Base-by-base conservation (phyloP, 1,140 invertebrate species). In the Heliothis subflexa region DNA sequence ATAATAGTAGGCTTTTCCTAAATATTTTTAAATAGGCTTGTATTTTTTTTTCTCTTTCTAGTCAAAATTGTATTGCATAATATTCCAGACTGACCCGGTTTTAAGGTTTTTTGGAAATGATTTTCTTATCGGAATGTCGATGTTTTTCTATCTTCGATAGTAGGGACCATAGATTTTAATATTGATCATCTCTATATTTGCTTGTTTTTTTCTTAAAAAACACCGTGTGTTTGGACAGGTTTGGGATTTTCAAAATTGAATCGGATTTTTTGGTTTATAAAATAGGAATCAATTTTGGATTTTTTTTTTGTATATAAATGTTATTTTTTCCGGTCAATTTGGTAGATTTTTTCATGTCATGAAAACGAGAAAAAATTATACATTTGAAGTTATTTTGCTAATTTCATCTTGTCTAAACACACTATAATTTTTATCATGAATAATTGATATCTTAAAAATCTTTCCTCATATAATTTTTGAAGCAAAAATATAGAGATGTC, bases 121-220 rank as follows among this genome's bases (percentile, higher is more conserved):
- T 88, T 87, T n/a, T 80, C 83, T 81, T 85, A 82, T 88, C 40
- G 71, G 28, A 72, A 85, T 88, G 88, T 88, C 85, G 84, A 87
- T 88, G 82, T 91, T 91, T 88, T 85, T 86, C 86, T 83, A 73
- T 80, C 78, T 89, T 87, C 81, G 84, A 90, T 79, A 85, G 89
- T 92, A 92, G 91, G 91, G 91, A 92, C 91, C 91, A 93, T 93
- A 93, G 91, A 88, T 73, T 64, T 82, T 76, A 84, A 75, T 78
- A 71, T 76, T 64, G 70, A 83, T 76, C 81, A 80, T 87, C 83
- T 86, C 77, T 89, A 82, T 89, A 86, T 86, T 87, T 90, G 85
- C 86, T 88, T 86, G 79, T 61, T 74, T 33, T 66, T 57, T 13
- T 25, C 21, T 70, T 21, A 33, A 59, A n/a, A 5, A 25, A 50